phyloP scores from a whole-genome alignment of 1,140 invertebrate genomes.

The Sminthurides bifidus region DNA sequence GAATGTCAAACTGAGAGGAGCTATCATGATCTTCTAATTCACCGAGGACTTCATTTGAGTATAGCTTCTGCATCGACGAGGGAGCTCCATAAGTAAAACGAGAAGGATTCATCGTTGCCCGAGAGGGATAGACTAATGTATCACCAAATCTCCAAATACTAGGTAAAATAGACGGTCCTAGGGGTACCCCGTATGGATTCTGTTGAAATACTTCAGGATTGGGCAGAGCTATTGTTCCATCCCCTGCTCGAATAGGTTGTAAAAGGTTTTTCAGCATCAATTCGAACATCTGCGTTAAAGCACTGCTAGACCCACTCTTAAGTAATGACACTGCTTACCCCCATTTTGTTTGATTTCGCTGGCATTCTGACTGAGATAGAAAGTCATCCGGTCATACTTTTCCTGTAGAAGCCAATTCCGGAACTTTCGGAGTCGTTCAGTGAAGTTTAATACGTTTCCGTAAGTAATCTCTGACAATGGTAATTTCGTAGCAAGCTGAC shows the following conservation, averaged over 20 bases:
- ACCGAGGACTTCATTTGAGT: too few species aligned
- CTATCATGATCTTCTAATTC: too few species aligned
- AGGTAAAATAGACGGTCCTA: too few species aligned
- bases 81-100: too few species aligned
- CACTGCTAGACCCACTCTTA: background rate
- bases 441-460: constrained; percentile 10
- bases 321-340: background rate
- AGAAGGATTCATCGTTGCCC: too few species aligned
- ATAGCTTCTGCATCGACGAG: too few species aligned
- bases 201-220: background rate
- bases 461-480: constrained; percentile 13
- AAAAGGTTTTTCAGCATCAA: too few species aligned
- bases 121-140: too few species aligned
- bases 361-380: background rate
- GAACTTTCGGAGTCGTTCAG: constrained; percentile 6
- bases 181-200: background rate
- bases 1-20: too few species aligned
- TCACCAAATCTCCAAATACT: too few species aligned
- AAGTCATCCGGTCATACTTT: background rate
- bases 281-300: too few species aligned
- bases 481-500: background rate
- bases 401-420: constrained; percentile 8
- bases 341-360: too few species aligned
- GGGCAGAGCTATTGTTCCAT: background rate
- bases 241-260: background rate